Percentiles rank a stretch among this genome's conserved stretches.
Conservation (phyloP, 1,140 invertebrate species). For the Cyclargus thomasi region DNA sequence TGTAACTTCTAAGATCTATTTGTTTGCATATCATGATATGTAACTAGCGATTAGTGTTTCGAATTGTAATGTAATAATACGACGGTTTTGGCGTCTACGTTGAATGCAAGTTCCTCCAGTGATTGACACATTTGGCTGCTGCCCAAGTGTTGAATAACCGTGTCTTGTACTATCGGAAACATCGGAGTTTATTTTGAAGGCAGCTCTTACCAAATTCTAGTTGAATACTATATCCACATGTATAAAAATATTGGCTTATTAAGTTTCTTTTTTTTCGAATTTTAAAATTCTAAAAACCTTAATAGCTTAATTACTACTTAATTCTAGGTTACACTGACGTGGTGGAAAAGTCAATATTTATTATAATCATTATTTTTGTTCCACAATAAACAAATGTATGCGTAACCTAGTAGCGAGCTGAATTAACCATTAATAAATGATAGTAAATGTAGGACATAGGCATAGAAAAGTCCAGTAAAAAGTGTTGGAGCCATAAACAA, state of each 20-base stretch:
- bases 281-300: too few relatives aligned
- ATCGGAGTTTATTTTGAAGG: not conserved
- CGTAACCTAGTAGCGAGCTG: too few relatives aligned
- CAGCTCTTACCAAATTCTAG: not conserved
- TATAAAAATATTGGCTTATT: too few relatives aligned
- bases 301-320: too few relatives aligned
- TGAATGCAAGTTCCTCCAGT: slow-evolving; percentile 6
- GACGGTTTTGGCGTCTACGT: not conserved
- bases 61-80: not conserved
- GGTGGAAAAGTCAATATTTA: too few relatives aligned
- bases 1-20: too few relatives aligned
- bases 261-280: too few relatives aligned
- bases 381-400: not conserved
- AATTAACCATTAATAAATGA: not conserved
- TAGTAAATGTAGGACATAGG: not conserved
- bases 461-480: slow-evolving; percentile 3
- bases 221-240: not conserved
- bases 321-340: too few relatives aligned
- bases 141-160: not conserved
- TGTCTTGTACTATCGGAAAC: not conserved
- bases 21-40: not conserved
- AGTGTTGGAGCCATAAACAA: not conserved
- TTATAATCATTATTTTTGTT: too few relatives aligned
- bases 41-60: not conserved
- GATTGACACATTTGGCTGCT: not conserved